Base-by-base conservation (phyloP, 2,888 invertebrate genomes). In the Drosophila longiperda region DNA sequence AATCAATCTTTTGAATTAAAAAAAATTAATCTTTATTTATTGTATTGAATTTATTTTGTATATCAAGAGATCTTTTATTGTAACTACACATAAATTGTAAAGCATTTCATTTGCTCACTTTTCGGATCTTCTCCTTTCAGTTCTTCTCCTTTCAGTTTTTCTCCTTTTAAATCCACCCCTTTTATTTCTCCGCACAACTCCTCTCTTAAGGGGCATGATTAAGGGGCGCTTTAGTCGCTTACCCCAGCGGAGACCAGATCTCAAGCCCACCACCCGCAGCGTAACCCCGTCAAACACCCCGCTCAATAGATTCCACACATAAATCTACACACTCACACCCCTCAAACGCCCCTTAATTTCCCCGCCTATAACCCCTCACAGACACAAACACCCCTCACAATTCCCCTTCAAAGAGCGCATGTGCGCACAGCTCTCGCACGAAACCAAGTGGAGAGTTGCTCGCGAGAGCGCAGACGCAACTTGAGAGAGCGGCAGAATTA, bases 371-470 rank as follows among this genome's bases (percentile, higher is more conserved):
- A 1, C 76, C 78, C 81, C 80, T 73, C 29, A 8, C 15, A 59
- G 29, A 29, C 20, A 54, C 45, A 32, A 82, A 23, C 15, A 23
- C 75, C 66, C 70, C 74, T 52, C 1, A 11, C 1, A 69, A 45
- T 69, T 36, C 64, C 62, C 76, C 76, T 60, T 17, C 40, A 17
- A 29, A 54, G 57, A 59, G 71, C 77, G 86, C 88, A 75, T 48
- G 76, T 73, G 73, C 72, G 65, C 77, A 59, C 9, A 53, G 75
- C 71, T 57, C 12, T 68, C 64, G 72, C 57, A 36, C 48, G 64
- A 53, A 53, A 50, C 80, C 32, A 53, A 50, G 77, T 81, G 87
- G 77, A 89, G 84, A 86, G 42, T 74, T 66, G 68, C 65, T 60
- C 54, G 33, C 53, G 58, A 34, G 77, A 64, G 66, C 55, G 42